These are phyloP conservation scores for Merluccius polli DNA, from an alignment of 2,797 vertebrate genomes.

Conservation along the genomic window DNA sequence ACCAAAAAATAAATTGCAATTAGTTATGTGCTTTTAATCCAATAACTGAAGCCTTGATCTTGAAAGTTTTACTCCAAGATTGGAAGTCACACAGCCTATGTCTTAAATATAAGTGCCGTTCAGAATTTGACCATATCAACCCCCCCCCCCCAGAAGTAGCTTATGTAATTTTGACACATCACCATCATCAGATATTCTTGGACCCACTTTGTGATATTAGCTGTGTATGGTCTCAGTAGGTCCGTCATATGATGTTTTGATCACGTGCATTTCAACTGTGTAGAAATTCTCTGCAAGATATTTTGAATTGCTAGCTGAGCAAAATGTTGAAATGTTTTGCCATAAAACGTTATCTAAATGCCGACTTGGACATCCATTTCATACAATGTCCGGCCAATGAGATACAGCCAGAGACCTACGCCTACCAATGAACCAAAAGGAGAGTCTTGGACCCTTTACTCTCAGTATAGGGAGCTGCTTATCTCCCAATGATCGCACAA, in stretches of 20 bases:
- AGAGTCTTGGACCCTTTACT: not conserved
- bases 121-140: not conserved
- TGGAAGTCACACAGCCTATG: not conserved
- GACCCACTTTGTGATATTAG: not conserved
- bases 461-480: not conserved
- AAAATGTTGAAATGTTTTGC: not conserved
- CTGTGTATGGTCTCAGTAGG: not conserved
- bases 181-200: not conserved
- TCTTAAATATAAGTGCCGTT: not conserved
- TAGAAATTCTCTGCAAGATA: too few species aligned
- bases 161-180: not conserved
- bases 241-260: not conserved
- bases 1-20: not conserved
- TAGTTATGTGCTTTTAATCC: not conserved
- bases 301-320: not conserved
- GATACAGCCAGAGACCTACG: not conserved
- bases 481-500: not conserved
- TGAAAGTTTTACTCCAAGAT: not conserved
- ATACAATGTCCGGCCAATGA: not conserved
- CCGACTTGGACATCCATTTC: not conserved
- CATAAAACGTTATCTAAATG: not conserved
- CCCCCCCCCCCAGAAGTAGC: not conserved
- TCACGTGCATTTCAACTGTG: not conserved
- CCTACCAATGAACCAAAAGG: not conserved
- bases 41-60: not conserved